A percentile compares a stretch with the other conserved stretches of the same genome.
These are phyloP conservation scores for Aeoliscus strigatus DNA, from an alignment of 2,797 vertebrate genomes.

Conservation along the genomic window DNA sequence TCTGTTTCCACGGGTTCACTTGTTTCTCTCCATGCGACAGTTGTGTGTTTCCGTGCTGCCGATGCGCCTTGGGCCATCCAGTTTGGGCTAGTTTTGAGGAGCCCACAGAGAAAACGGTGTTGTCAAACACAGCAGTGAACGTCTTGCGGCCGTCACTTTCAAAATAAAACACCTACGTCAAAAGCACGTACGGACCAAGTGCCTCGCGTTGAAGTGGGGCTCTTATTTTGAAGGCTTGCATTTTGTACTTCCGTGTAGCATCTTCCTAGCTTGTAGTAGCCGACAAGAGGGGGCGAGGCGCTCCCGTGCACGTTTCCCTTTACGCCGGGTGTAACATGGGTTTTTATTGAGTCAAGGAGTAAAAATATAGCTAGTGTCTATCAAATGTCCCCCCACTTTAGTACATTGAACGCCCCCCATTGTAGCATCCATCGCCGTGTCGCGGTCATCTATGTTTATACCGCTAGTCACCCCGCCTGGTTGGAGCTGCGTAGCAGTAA, in stretches of 20 bases:
- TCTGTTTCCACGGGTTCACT: background rate
- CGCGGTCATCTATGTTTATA: constrained; percentile 32
- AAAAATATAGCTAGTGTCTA: background rate
- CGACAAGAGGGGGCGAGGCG: constrained; percentile 46
- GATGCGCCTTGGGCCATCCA: constrained; percentile 65
- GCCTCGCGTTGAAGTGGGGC: fast-evolving
- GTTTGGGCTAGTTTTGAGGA: constrained; percentile 72
- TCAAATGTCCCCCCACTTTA: background rate
- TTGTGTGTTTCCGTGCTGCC: constrained; percentile 14
- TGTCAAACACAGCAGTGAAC: constrained; percentile 9
- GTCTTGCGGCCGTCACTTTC: constrained; percentile 2
- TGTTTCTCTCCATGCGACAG: background rate
- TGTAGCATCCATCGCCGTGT: constrained; percentile 3
- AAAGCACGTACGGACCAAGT: background rate
- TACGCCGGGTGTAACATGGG: background rate
- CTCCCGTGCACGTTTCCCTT: constrained; percentile 25
- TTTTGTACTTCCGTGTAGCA: background rate
- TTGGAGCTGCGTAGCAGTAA: constrained; percentile 44
- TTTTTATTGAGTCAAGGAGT: background rate
- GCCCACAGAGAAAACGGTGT: constrained; percentile 24
- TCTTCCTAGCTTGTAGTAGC: constrained; percentile 11
- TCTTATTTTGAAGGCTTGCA: constrained; percentile 41
- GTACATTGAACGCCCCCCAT: background rate
- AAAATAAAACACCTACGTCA: constrained; percentile 31
- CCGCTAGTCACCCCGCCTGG: constrained; percentile 44